Evolutionary conservation across 2,888 invertebrate species (phyloP).

Genomic region (Leucophenga maculata): DNA sequence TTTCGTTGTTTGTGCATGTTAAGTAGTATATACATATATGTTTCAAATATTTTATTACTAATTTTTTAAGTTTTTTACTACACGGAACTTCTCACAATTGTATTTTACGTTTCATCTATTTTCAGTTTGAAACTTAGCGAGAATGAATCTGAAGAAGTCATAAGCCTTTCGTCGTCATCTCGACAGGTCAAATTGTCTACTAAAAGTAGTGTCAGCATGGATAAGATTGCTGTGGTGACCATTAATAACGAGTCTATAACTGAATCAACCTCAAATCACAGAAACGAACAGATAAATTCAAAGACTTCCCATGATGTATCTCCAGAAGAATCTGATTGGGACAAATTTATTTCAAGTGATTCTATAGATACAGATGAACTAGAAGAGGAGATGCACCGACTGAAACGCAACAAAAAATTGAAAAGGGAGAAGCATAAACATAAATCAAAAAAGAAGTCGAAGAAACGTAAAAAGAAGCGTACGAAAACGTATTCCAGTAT

Average conservation of each 20-base stretch:
- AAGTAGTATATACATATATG: background rate
- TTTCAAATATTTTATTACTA: background rate
- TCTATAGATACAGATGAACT: constrained; percentile 72
- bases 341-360: constrained; percentile 59
- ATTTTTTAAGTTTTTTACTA: too few species aligned
- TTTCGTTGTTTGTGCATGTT: background rate
- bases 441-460: constrained; percentile 83
- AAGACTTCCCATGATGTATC: constrained; percentile 57
- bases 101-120: constrained; percentile 3
- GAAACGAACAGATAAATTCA: constrained; percentile 22
- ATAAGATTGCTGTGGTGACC: constrained; percentile 16
- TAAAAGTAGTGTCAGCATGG: constrained; percentile 33
- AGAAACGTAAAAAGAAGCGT: constrained; percentile 79
- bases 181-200: constrained; percentile 46
- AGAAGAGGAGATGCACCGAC: constrained; percentile 75
- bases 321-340: constrained; percentile 63
- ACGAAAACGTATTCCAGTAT: constrained; percentile 80
- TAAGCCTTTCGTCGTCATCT: constrained; percentile 33
- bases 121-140: constrained; percentile 59
- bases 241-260: constrained; percentile 18
- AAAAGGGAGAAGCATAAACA: constrained; percentile 79
- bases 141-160: constrained; percentile 43
- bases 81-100: background rate
- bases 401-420: constrained; percentile 73
- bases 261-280: constrained; percentile 36